phyloP scores from a whole-genome alignment of 53 echinoderm and acorn worm species.

The Zoroaster sp. region DNA sequence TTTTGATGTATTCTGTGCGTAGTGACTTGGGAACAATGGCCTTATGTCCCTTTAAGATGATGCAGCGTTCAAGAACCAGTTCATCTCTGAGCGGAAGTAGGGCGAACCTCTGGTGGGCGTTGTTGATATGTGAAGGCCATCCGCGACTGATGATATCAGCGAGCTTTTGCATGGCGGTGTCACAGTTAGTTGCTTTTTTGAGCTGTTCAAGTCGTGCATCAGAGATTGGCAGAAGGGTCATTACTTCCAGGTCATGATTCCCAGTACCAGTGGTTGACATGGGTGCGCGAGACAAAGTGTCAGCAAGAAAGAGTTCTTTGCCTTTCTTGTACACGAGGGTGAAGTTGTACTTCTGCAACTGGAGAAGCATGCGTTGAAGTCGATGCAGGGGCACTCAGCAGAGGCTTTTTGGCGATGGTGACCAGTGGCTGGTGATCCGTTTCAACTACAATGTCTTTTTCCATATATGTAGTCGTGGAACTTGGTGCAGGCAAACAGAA shows the following conservation, averaged over 20 bases:
- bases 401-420: constrained; percentile 53
- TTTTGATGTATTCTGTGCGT: constrained; percentile 27
- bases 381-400: constrained; percentile 48
- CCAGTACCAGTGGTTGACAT: not conserved
- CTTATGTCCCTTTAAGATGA: constrained; percentile 46
- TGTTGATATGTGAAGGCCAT: constrained; percentile 32
- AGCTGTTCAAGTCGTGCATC: constrained; percentile 15
- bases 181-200: not conserved
- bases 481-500: constrained; percentile 42
- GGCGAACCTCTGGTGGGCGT: not conserved
- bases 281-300: constrained; percentile 18
- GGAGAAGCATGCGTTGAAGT: constrained; percentile 62
- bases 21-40: constrained; percentile 44
- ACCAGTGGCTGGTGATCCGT: constrained; percentile 53
- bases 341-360: constrained; percentile 58
- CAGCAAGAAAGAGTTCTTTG: constrained; percentile 17
- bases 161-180: constrained; percentile 16
- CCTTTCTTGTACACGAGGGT: constrained; percentile 46
- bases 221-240: constrained; percentile 38
- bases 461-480: constrained; percentile 51
- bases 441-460: constrained; percentile 36
- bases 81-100: constrained; percentile 53
- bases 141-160: constrained; percentile 8
- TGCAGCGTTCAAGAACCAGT: constrained; percentile 25
- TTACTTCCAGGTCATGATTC: constrained; percentile 13